These are phyloP conservation scores for Empidonax alnorum DNA, from an alignment of 2,113 vertebrate species.

Conservation along the genomic window DNA sequence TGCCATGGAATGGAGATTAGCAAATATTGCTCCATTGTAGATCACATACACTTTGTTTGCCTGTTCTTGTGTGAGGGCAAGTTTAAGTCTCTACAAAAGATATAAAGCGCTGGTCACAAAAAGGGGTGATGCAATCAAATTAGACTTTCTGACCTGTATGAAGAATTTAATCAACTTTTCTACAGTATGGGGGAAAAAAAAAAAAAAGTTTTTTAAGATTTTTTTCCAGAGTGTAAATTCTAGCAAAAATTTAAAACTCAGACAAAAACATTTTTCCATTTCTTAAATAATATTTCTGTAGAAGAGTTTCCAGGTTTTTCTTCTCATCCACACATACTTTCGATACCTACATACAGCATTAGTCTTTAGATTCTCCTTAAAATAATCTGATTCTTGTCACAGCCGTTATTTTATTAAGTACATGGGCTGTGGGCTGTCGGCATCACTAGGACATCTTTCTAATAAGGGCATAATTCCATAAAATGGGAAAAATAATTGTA, in stretches of 20 bases:
- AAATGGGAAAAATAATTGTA: neutral
- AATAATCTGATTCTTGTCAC: neutral
- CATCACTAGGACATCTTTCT: neutral
- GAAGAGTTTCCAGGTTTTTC: neutral
- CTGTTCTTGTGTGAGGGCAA: neutral
- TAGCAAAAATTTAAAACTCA: neutral
- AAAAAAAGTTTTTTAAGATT: accelerated
- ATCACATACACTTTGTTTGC: neutral
- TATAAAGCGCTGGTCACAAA: neutral
- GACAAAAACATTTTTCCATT: neutral
- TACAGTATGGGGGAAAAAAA: neutral
- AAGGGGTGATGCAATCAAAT: neutral
- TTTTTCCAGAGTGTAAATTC: neutral
- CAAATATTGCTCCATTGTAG: neutral
- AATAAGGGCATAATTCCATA: neutral
- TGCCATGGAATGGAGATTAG: neutral
- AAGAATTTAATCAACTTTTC: neutral
- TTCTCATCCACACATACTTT: neutral
- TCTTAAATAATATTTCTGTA: neutral
- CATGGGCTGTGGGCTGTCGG: neutral
- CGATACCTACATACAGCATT: neutral
- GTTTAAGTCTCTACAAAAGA: neutral
- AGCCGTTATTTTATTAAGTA: neutral
- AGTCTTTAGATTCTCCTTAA: neutral
- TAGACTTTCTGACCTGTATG: neutral